Conservation (phyloP, 1,140 invertebrate genomes). For the Lineus longissimus region DNA sequence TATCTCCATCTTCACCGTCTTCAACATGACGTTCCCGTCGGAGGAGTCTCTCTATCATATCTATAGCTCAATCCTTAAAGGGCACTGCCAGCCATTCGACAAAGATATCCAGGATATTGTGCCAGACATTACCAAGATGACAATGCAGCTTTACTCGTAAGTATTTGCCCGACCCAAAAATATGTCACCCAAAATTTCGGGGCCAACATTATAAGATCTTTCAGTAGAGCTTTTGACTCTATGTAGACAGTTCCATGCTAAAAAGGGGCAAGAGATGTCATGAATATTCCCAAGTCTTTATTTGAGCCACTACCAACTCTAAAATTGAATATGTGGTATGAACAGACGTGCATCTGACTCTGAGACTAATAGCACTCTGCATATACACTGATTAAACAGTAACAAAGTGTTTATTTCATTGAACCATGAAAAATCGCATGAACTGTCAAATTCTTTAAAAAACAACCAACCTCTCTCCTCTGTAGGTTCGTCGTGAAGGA, state of each 20-base stretch:
- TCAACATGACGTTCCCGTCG: slow-evolving; percentile 78
- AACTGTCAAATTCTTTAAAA: too few relatives aligned
- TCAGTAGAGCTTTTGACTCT: too few relatives aligned
- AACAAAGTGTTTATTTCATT: too few relatives aligned
- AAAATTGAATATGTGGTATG: too few relatives aligned
- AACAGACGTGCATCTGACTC: too few relatives aligned
- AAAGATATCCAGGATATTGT: slow-evolving; percentile 64
- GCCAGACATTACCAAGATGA: slow-evolving; percentile 69
- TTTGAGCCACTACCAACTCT: too few relatives aligned
- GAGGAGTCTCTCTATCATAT: slow-evolving; percentile 57
- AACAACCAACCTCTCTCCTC: too few relatives aligned
- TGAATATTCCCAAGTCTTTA: neutral
- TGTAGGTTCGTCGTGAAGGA: slow-evolving; percentile 63
- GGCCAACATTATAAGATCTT: neutral
- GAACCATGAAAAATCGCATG: too few relatives aligned
- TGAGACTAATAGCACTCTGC: too few relatives aligned
- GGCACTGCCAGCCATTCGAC: slow-evolving; percentile 70
- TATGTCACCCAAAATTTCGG: neutral
- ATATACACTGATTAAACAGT: too few relatives aligned
- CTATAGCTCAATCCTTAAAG: slow-evolving; percentile 71
- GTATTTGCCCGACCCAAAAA: slow-evolving; percentile 13
- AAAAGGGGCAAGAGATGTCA: neutral
- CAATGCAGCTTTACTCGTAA: slow-evolving; percentile 76
- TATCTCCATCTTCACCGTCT: slow-evolving; percentile 80
- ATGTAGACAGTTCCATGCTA: neutral